Conservation (phyloP, 2,888 invertebrate species). For the Pyrrhia umbra region DNA sequence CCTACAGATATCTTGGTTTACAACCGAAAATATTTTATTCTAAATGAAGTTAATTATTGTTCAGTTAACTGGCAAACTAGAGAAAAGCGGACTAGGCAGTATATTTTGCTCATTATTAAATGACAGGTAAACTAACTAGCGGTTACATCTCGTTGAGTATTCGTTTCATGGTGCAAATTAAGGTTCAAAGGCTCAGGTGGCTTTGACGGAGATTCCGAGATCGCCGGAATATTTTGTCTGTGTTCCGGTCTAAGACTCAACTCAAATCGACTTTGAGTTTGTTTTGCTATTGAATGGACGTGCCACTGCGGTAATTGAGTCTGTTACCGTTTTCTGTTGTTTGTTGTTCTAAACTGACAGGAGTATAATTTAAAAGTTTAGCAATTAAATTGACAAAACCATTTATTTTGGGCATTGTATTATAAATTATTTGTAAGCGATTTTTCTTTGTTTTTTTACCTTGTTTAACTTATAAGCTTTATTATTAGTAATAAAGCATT, state of each 20-base stretch:
- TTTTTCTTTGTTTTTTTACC: not conserved
- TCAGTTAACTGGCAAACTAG: conserved; percentile 10
- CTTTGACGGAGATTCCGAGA: conserved; percentile 43
- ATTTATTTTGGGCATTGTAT: conserved; percentile 24
- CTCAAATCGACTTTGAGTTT: conserved; percentile 56
- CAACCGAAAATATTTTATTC: conserved; percentile 43
- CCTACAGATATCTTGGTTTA: too few relatives aligned
- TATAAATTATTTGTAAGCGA: conserved; percentile 7
- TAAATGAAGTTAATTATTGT: conserved; percentile 42
- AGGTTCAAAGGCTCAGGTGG: conserved; percentile 51
- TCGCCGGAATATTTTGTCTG: conserved; percentile 53
- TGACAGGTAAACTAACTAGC: conserved; percentile 12
- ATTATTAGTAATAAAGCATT: too few relatives aligned
- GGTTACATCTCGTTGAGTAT: conserved; percentile 41
- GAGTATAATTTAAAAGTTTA: conserved; percentile 46
- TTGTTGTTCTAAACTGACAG: conserved; percentile 17
- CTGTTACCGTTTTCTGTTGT: conserved; percentile 42
- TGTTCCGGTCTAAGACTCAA: conserved; percentile 39
- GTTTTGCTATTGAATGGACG: conserved; percentile 42
- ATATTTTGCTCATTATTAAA: conserved; percentile 40
- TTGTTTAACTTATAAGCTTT: not conserved
- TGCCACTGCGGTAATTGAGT: conserved; percentile 43
- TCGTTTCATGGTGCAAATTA: conserved; percentile 46
- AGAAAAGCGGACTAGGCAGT: conserved; percentile 21
- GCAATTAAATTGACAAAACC: conserved; percentile 37